A percentile compares a stretch with the other conserved stretches of the same genome.
Conservation (phyloP, 2,797 vertebrate genomes). For the Columba guinea region DNA sequence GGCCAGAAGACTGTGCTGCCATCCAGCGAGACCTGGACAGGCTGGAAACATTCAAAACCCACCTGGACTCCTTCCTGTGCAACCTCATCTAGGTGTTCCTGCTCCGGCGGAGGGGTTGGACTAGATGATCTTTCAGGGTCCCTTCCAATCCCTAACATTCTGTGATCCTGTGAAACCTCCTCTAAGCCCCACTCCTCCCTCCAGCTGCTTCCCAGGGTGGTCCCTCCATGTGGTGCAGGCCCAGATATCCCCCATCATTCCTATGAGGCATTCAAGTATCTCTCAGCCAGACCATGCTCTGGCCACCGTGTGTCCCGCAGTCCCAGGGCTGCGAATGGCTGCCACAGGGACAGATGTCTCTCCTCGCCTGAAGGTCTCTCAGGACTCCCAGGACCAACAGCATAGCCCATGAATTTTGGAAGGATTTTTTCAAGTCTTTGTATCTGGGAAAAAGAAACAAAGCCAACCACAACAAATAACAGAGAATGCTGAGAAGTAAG, state of each 20-base stretch:
- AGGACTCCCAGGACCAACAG: not conserved
- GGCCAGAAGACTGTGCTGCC: no score
- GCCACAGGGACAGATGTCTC: not conserved
- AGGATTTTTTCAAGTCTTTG: not conserved
- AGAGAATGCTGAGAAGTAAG: not conserved
- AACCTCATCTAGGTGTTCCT: no score
- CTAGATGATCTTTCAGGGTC: no score
- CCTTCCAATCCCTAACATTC: no score
- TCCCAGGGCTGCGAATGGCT: fast-evolving
- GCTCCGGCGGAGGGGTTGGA: no score
- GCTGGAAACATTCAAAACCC: no score
- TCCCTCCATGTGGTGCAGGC: fast-evolving
- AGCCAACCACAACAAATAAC: not conserved
- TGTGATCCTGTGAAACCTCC: not conserved
- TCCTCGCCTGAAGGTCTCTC: not conserved
- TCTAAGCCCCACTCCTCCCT: not conserved
- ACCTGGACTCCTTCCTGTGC: no score
- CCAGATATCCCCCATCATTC: not conserved
- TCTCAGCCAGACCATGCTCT: fast-evolving
- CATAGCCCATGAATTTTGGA: not conserved
- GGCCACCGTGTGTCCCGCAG: fast-evolving
- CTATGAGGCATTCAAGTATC: no score
- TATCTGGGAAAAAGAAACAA: not conserved
- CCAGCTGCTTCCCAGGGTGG: not conserved
- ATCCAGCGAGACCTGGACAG: no score